Evolutionary conservation across 2,888 invertebrate species (phyloP), one percentile per base, ranked within the genome.

Genomic region (Stenichneumon culpator): DNA sequence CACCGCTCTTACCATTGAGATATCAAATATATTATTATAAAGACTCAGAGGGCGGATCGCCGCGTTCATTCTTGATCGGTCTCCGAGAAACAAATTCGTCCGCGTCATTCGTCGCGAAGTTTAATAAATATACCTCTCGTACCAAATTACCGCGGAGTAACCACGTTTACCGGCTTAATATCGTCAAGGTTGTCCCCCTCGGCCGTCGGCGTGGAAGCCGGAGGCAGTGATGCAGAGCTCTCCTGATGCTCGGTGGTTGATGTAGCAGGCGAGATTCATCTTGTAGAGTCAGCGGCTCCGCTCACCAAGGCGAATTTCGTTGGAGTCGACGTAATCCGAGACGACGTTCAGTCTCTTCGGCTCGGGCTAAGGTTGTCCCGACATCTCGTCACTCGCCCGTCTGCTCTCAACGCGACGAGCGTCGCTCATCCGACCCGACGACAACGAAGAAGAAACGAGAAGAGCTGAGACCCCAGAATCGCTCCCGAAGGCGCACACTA

Each of bases 361-460:
- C 88, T 88, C 83, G 86, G 60, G 86, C 83, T 87, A 86, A 88
- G 89, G 89, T 88, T 90, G 88, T 89, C 91, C 88, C 89, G 92
- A 90, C 92, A 88, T 90, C 91, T 91, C 92, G 92, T 92, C 93
- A 92, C 90, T 91, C 90, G 90, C 89, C 91, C 91, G 92, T 91
- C 92, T 89, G 90, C 89, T 90, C 91, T 90, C 90, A 90, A 90
- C 90, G 88, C 87, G 88, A 89, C 86, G 90, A 90, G 89, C 89
- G 92, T 93, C 93, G 90, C 91, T 93, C 92, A 91, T 92, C 89
- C 90, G 88, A 89, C 84, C 89, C 88, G 88, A 90, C 87, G 87
- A 90, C 88, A 28, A 63, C 88, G 72, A 50, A 47, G 73, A 70
- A 77, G 73, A 50, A 73, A 50, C 73, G 73, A 65, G 74, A 60